Percentiles rank a stretch among this genome's conserved stretches.
phyloP scores from a whole-genome alignment of 1,140 invertebrate species.

The Drosophila sp. region DNA sequence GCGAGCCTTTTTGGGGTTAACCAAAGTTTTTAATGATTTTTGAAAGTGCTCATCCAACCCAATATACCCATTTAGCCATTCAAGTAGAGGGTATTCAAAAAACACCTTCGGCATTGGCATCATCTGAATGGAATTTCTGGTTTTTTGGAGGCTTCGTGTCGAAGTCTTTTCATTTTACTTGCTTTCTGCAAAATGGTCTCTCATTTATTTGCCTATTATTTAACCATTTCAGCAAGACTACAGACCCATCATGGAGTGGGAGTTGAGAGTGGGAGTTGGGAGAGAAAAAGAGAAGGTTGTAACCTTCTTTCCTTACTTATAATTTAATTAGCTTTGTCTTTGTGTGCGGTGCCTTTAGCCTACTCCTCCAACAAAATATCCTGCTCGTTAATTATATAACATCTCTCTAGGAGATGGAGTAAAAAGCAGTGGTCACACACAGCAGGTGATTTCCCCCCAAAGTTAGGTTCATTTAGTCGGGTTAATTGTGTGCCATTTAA shows the following conservation, averaged over 20 bases:
- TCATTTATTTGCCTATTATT: slow-evolving; percentile 73
- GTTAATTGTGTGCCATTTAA: slow-evolving; percentile 71
- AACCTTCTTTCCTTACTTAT: slow-evolving; percentile 60
- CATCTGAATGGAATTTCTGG: slow-evolving; percentile 15
- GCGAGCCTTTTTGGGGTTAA: too few relatives aligned
- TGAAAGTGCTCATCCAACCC: too few relatives aligned
- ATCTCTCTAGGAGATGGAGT: slow-evolving; percentile 33
- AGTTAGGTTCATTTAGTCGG: slow-evolving; percentile 33
- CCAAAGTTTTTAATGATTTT: too few relatives aligned
- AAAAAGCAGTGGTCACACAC: slow-evolving; percentile 43
- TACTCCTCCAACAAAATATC: slow-evolving; percentile 24
- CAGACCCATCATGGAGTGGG: neutral
- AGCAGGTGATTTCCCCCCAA: slow-evolving; percentile 38
- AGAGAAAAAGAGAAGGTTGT: neutral
- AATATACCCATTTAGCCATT: neutral
- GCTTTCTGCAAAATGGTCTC: slow-evolving; percentile 35
- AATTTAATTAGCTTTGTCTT: slow-evolving; percentile 74
- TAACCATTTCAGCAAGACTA: slow-evolving; percentile 37
- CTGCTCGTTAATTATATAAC: slow-evolving; percentile 66
- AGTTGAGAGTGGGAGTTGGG: neutral
- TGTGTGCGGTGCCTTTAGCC: slow-evolving; percentile 25
- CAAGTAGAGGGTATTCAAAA: neutral
- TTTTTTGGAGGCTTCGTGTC: slow-evolving; percentile 17
- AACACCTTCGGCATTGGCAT: slow-evolving; percentile 17
- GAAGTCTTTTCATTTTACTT: slow-evolving; percentile 6